Percentiles rank a stretch among this genome's conserved stretches.
These are phyloP conservation scores for Caenorhabditis tropicalis DNA, from an alignment of 1,140 invertebrate genomes.

Conservation along the genomic window DNA sequence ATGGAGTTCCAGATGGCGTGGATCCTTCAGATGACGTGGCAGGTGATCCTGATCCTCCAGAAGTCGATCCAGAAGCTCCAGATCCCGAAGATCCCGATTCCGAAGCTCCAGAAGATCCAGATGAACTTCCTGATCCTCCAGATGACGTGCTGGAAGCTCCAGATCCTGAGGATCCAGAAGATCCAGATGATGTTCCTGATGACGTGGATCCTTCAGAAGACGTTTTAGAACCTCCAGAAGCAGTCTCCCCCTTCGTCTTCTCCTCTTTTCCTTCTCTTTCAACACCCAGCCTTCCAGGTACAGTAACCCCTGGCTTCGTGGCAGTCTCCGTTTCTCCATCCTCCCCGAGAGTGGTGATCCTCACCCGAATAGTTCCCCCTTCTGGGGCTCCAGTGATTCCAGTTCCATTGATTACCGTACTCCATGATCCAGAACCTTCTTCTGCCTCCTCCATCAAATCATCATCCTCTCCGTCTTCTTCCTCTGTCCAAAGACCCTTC, in stretches of 20 bases:
- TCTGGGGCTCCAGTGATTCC: conserved; percentile 2
- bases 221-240: too few relatives aligned
- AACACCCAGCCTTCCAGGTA: background rate
- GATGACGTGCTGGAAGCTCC: background rate
- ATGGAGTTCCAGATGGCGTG: background rate
- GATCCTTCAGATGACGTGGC: background rate
- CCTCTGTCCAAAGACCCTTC: background rate
- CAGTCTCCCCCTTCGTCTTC: background rate
- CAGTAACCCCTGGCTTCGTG: conserved; percentile 4
- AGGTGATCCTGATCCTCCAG: background rate
- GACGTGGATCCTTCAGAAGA: background rate
- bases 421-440: conserved; percentile 11
- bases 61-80: background rate
- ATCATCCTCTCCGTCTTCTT: conserved; percentile 30
- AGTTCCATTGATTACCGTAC: conserved; percentile 11
- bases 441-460: background rate
- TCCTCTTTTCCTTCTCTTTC: conserved; percentile 1
- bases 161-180: background rate
- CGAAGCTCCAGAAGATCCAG: background rate
- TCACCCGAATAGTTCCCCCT: background rate
- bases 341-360: conserved; percentile 24
- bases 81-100: background rate
- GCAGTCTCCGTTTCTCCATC: conserved; percentile 15
- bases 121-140: background rate
- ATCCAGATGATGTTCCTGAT: background rate